Percentiles rank a stretch among this genome's conserved stretches.
These are phyloP conservation scores for Numida meleagris DNA, from an alignment of 2,113 vertebrate species.

Conservation along the genomic window DNA sequence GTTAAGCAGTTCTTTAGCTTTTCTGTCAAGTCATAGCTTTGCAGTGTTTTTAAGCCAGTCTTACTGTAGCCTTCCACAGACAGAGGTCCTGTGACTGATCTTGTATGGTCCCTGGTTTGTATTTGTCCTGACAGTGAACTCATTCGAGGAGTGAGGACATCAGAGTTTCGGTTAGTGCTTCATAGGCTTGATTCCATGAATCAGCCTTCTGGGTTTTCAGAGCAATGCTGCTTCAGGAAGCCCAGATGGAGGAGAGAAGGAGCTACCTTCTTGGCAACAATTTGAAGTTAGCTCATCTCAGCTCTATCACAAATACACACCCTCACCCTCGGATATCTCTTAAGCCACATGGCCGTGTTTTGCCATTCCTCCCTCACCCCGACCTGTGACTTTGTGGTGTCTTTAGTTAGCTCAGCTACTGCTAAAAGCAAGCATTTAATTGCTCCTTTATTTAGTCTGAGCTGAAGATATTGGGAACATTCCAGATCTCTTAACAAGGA, in stretches of 20 bases:
- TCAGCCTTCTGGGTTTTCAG: neutral
- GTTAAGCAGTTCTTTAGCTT: neutral
- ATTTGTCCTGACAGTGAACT: neutral
- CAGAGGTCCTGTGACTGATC: neutral
- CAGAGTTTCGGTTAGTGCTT: neutral
- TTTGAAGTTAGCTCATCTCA: neutral
- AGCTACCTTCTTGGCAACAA: conserved; percentile 41
- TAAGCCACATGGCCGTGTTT: conserved; percentile 26
- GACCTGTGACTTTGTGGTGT: neutral
- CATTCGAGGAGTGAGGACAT: neutral
- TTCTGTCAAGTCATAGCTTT: neutral
- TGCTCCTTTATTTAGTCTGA: conserved; percentile 55
- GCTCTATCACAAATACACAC: neutral
- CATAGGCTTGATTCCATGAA: neutral
- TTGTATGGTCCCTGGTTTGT: neutral
- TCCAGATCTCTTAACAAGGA: conserved; percentile 2
- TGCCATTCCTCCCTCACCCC: neutral
- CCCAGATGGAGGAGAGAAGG: neutral
- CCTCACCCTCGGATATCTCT: neutral
- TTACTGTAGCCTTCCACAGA: neutral
- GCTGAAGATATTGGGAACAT: conserved; percentile 2
- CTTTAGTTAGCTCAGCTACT: neutral
- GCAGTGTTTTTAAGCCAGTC: neutral
- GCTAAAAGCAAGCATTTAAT: conserved; percentile 23
- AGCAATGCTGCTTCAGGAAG: neutral